Evolutionary conservation across 2,797 vertebrate species (phyloP).

Genomic region (Loris lydekkerianus): DNA sequence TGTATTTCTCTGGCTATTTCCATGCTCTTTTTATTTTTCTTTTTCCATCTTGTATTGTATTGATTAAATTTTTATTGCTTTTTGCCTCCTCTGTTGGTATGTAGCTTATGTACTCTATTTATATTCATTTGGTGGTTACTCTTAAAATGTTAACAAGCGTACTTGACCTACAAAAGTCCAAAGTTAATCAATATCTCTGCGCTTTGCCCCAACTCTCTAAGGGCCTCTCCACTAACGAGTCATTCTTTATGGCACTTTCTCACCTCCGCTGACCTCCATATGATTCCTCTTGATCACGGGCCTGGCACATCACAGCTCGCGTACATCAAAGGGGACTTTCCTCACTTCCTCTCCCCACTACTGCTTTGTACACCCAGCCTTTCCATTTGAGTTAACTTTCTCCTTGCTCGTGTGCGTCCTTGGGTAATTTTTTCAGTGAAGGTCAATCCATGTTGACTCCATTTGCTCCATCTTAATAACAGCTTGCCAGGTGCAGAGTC

Average conservation of each 20-base stretch:
- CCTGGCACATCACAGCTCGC: no score
- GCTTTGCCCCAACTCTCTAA: background rate
- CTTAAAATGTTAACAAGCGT: background rate
- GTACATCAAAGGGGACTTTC: no score
- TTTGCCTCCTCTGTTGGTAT: background rate
- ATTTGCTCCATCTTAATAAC: background rate
- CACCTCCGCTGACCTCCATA: accelerated
- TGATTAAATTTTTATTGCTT: background rate
- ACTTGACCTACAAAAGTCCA: background rate
- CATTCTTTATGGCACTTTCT: background rate
- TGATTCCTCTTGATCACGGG: no score
- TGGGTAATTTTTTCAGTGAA: background rate
- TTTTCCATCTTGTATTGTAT: background rate
- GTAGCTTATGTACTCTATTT: background rate
- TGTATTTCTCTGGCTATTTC: background rate
- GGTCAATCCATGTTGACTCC: no score
- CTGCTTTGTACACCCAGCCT: background rate
- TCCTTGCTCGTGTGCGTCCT: background rate
- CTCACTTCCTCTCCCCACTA: no score
- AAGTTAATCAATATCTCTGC: background rate
- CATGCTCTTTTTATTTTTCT: background rate
- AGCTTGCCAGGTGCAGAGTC: no score
- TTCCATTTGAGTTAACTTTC: background rate
- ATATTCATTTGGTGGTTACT: background rate
- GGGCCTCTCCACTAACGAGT: no score